Evolutionary conservation across 2,113 vertebrate genomes (phyloP).

Genomic region (Arizona elegans): DNA sequence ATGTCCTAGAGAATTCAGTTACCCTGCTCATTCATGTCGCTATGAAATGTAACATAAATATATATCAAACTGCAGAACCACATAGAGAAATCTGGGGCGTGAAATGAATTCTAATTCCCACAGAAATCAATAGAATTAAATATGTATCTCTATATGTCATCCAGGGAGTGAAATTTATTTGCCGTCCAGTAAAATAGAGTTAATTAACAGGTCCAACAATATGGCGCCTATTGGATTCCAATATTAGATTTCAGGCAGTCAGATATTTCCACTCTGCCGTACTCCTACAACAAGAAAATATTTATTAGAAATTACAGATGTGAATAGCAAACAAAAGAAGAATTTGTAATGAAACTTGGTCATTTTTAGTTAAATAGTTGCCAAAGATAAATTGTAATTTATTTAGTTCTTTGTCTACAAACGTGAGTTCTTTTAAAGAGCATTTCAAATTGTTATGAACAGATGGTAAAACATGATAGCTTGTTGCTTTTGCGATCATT

Average conservation of each 20-base stretch:
- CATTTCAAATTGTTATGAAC: conserved; percentile 37
- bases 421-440: conserved; percentile 26
- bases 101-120: neutral
- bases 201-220: neutral
- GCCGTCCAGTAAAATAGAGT: neutral
- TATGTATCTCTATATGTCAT: neutral
- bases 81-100: neutral
- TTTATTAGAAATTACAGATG: conserved; percentile 51
- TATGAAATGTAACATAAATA: neutral
- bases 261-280: neutral
- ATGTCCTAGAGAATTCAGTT: neutral
- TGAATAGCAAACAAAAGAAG: conserved; percentile 33
- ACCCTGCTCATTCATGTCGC: neutral
- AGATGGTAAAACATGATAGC: conserved; percentile 28
- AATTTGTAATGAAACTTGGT: conserved; percentile 50
- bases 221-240: neutral
- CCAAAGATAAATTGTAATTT: conserved; percentile 39
- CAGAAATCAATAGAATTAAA: neutral
- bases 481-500: conserved; percentile 6
- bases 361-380: conserved; percentile 32
- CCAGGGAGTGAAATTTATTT: neutral
- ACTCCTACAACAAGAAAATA: conserved; percentile 30
- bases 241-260: neutral
- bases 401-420: conserved; percentile 34
- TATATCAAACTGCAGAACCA: neutral